Conservation (phyloP, 2,113 vertebrate genomes). For the Catharus minimus region DNA sequence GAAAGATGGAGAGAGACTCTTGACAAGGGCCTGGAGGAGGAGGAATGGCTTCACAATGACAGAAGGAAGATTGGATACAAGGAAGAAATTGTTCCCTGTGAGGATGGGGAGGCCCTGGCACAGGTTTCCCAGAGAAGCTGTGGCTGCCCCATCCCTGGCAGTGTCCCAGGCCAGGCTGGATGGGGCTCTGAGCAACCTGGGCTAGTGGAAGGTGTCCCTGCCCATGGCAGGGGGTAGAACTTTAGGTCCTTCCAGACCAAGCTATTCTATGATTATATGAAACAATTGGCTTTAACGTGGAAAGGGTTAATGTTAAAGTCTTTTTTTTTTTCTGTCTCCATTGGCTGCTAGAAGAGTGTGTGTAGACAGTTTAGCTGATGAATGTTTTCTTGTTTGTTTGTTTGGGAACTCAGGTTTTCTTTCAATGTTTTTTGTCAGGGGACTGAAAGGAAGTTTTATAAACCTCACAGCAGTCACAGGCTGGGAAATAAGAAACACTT, state of each 20-base stretch:
- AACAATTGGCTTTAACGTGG: background rate
- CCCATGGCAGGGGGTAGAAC: accelerated
- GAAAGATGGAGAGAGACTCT: background rate
- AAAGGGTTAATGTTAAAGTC: background rate
- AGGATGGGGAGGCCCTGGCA: accelerated
- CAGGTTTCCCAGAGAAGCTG: background rate
- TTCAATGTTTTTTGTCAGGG: background rate
- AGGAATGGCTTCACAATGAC: background rate
- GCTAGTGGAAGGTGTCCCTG: background rate
- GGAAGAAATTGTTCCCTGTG: background rate
- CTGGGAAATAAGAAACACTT: background rate
- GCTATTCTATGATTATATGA: background rate
- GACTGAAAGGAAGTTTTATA: background rate
- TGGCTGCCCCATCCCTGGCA: background rate
- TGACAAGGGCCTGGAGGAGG: background rate
- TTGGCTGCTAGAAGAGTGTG: background rate
- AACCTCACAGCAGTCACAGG: background rate
- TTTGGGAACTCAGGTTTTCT: background rate
- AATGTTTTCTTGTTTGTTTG: background rate
- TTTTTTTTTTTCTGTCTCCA: background rate
- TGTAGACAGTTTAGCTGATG: background rate
- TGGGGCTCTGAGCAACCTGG: background rate
- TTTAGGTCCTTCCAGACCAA: background rate
- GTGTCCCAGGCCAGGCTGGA: accelerated
- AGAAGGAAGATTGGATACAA: accelerated